phyloP scores from a whole-genome alignment of 1,140 invertebrate species.

The Drepana arcuata region DNA sequence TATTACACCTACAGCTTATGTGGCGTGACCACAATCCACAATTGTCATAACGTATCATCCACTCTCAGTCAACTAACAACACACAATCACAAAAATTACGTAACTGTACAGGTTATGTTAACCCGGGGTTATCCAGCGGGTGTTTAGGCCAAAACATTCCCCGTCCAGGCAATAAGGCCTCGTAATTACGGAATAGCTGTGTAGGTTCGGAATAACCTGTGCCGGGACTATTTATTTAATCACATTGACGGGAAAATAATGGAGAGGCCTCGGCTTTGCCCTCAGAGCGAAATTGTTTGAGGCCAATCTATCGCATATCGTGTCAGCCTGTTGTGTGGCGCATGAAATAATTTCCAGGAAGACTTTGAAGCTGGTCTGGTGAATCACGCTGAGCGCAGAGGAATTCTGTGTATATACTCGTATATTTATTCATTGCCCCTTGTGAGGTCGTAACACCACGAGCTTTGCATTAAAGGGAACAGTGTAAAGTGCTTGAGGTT shows the following conservation, averaged over 20 bases:
- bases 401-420: too few species aligned
- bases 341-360: slow-evolving; percentile 37
- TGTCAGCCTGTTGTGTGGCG: slow-evolving; percentile 18
- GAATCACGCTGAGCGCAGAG: too few species aligned
- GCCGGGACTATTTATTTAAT: slow-evolving; percentile 67
- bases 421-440: too few species aligned
- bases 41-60: slow-evolving; percentile 4
- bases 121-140: slow-evolving; percentile 27
- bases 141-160: slow-evolving; percentile 48
- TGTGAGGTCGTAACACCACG: too few species aligned
- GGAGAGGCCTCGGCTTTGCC: slow-evolving; percentile 21
- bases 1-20: too few species aligned
- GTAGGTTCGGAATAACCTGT: too few species aligned
- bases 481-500: too few species aligned
- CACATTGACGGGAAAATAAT: slow-evolving; percentile 68
- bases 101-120: slow-evolving; percentile 15
- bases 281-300: slow-evolving; percentile 36
- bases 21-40: too few species aligned
- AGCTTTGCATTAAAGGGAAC: too few species aligned
- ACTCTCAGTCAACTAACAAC: background rate
- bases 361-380: too few species aligned
- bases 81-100: slow-evolving; percentile 2
- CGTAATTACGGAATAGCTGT: slow-evolving; percentile 65
- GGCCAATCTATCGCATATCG: slow-evolving; percentile 40
- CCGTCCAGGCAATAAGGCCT: slow-evolving; percentile 51